phyloP scores from a whole-genome alignment of 2,797 vertebrate species.

The Numenius phaeopus region DNA sequence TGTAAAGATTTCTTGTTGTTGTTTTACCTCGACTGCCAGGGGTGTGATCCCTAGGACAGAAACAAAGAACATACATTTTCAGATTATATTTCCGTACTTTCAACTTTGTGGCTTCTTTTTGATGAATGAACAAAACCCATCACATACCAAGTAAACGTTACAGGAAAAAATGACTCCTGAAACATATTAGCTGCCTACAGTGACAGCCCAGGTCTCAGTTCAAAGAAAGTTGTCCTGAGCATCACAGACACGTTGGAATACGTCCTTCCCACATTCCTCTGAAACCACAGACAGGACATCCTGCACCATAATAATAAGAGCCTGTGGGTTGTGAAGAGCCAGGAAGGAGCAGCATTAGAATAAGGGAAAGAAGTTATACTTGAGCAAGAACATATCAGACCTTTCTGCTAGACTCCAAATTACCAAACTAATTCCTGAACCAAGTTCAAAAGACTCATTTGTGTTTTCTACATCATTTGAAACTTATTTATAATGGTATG shows the following conservation, averaged over 20 bases:
- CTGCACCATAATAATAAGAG: not conserved
- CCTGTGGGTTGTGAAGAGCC: not conserved
- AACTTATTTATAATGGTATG: not conserved
- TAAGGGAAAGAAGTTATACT: not conserved
- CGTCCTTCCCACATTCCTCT: conserved; percentile 3
- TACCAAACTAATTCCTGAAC: not conserved
- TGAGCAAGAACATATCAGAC: not conserved
- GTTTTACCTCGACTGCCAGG: not conserved
- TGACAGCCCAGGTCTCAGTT: not conserved
- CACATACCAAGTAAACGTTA: not conserved
- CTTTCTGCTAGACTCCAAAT: not conserved
- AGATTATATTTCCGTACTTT: not conserved
- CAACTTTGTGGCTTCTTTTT: not conserved
- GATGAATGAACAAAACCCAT: not conserved
- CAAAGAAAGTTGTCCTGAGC: conserved; percentile 22
- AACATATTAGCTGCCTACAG: not conserved
- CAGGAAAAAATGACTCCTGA: not conserved
- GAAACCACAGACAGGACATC: conserved; percentile 15
- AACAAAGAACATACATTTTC: not conserved
- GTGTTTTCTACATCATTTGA: not conserved
- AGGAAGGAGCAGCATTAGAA: not conserved
- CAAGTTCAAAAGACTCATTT: not conserved
- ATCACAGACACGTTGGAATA: conserved; percentile 4
- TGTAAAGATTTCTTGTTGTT: not conserved
- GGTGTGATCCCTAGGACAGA: not conserved